Base-by-base conservation (phyloP, 2,888 invertebrate species). In the Caenorhabditis drosophilae region DNA sequence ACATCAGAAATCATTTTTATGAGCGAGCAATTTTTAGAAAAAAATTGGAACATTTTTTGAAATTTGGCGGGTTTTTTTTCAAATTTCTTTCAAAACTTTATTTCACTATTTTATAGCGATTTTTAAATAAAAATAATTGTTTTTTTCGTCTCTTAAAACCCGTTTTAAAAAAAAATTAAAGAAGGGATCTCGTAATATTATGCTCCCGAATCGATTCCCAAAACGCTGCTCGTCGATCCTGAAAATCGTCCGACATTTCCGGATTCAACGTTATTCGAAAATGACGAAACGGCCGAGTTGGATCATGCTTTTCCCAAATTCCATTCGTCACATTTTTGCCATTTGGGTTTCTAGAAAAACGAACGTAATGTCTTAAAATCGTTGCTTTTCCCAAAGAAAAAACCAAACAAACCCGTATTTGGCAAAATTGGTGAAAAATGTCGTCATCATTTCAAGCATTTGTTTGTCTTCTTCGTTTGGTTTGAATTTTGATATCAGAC, bases 341-440 rank as follows among this genome's bases (percentile, higher is more conserved):
- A 36, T 66, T 66, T 7, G 70, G 70, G 23, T 58, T 69, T 25
- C 68, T 69, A 51, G 31, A 64, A 62, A 41, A 7, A 22, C 25
- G 35, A 7, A n/a, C n/a, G 4, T 22, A 22, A 12, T 7, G 12
- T 26, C 15, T 50, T 16, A 4, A 11, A 6, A 2, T 25, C 3
- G 38, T 7, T 25, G 4, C n/a, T 22, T 48, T 7, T 16, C 6
- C 12, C 11, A 38, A 31, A 4, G 9, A 38, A 18, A 36, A 26
- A 36, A 50, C n/a, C n/a, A n/a, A n/a, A n/a, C n/a, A 22, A 35
- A 73, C 70, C 76, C 73, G 41, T 56, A 76, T 63, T 77, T 77
- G 15, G 73, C 70, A 22, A 77, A 77, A 51, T 75, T 77, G 9
- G 76, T 68, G 41, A 72, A 75, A 38, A 60, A 77, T 3, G 51